Percentiles rank a stretch among this genome's conserved stretches.
Conservation (phyloP, 2,797 vertebrate species). For the Etheostoma nigrum region DNA sequence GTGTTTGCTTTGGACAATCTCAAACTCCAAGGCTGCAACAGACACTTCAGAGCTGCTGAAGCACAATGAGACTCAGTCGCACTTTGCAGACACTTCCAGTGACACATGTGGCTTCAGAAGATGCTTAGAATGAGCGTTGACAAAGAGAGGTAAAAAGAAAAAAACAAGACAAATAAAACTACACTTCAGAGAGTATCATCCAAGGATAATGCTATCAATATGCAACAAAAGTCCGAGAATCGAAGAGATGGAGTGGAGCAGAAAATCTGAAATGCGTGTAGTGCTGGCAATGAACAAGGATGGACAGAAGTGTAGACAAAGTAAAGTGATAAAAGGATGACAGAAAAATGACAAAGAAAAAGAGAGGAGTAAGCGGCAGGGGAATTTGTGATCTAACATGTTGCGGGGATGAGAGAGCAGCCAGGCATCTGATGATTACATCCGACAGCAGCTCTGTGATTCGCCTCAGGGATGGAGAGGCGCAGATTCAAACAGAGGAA, state of each 20-base stretch:
- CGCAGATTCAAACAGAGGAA: not conserved
- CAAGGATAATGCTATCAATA: not conserved
- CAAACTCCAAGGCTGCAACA: not conserved
- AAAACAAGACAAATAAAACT: not conserved
- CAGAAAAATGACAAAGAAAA: not conserved
- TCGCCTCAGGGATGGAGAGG: not conserved
- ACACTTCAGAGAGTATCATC: not conserved
- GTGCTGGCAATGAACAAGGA: not conserved
- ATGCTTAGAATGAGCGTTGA: not conserved
- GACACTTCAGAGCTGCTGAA: not conserved
- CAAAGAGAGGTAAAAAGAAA: not conserved
- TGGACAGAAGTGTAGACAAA: no score
- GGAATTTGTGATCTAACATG: constrained; percentile 14
- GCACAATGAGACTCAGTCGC: not conserved
- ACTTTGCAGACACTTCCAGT: not conserved
- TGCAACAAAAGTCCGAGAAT: not conserved
- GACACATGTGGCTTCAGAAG: not conserved
- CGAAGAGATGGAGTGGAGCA: not conserved
- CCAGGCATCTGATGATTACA: constrained; percentile 33
- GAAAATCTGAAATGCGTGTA: not conserved
- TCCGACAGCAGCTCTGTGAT: constrained; percentile 43
- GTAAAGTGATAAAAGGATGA: not conserved
- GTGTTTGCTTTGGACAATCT: not conserved
- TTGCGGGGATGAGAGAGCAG: constrained; percentile 19
- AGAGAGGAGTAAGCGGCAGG: not conserved